Percentiles rank a stretch among this genome's conserved stretches.
phyloP scores from a whole-genome alignment of 2,888 invertebrate species.

The Drepana falcataria region DNA sequence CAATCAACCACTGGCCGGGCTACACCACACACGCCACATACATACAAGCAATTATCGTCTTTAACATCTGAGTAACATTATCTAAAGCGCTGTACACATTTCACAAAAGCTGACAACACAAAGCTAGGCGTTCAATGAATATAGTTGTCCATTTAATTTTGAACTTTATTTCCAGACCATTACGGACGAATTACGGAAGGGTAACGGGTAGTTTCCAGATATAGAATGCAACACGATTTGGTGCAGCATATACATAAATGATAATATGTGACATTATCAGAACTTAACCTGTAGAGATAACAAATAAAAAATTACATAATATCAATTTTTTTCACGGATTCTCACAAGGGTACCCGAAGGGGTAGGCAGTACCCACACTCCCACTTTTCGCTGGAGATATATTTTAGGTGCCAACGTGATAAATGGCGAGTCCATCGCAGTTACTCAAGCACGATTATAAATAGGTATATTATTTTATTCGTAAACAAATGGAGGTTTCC shows the following conservation, averaged over 20 bases:
- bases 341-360: too few species aligned
- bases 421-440: too few species aligned
- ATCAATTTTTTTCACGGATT: too few species aligned
- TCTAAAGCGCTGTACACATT: neutral
- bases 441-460: too few species aligned
- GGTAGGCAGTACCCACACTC: too few species aligned
- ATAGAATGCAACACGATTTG: slow-evolving; percentile 4
- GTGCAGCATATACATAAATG: slow-evolving; percentile 5
- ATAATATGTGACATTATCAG: slow-evolving; percentile 14
- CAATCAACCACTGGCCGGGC: neutral
- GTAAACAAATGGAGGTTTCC: too few species aligned
- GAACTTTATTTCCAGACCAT: neutral
- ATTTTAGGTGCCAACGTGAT: too few species aligned
- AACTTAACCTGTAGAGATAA: slow-evolving; percentile 10
- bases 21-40: neutral
- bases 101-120: neutral
- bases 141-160: neutral
- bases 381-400: too few species aligned
- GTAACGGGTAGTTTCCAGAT: slow-evolving; percentile 2
- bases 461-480: too few species aligned
- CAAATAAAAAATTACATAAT: neutral
- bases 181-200: neutral
- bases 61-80: neutral
- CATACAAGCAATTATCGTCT: neutral
- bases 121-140: neutral